Evolutionary conservation across 2,888 invertebrate genomes (phyloP), one percentile per base, ranked within the genome.

Genomic region (Acrocera orbiculus): DNA sequence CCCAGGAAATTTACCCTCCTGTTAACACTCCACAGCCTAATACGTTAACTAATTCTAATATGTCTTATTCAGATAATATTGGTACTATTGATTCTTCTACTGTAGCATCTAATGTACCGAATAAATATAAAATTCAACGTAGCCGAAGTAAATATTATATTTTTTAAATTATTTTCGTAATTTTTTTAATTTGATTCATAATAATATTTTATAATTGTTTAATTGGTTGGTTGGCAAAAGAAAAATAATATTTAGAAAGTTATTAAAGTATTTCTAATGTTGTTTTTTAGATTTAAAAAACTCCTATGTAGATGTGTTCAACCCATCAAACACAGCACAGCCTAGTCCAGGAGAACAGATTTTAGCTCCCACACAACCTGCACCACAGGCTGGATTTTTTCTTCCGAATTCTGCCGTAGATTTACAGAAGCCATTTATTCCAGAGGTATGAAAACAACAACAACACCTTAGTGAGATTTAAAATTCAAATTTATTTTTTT

Each of bases 231-330:
- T n/a, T n/a, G n/a, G n/a, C n/a, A n/a, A n/a, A n/a, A n/a, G n/a
- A n/a, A n/a, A n/a, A n/a, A n/a, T n/a, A n/a, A n/a, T n/a, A n/a
- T n/a, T n/a, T n/a, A n/a, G n/a, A n/a, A n/a, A n/a, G n/a, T n/a
- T n/a, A n/a, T n/a, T n/a, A n/a, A n/a, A n/a, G n/a, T n/a, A n/a
- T 29, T 9, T 10, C 11, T 30, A 5, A 29, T 27, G 38, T 36
- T 16, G 24, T 30, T 36, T 59, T 55, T 6, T 57, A 85, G 83
- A 79, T 50, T 66, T 81, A 50, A 76, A 81, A 60, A 78, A 78
- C 50, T 77, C 81, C 39, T 92, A 90, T 61, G 83, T 90, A 46
- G 87, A 90, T 62, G 83, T 90, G 38, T 76, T 87, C 62, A 83
- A 83, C 65, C 79, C 79, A 26, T 62, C 67, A 42, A 74, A 74